A percentile compares a stretch with the other conserved stretches of the same genome.
Conservation (phyloP, 2,888 invertebrate genomes). For the Kryphioiulus occultus region DNA sequence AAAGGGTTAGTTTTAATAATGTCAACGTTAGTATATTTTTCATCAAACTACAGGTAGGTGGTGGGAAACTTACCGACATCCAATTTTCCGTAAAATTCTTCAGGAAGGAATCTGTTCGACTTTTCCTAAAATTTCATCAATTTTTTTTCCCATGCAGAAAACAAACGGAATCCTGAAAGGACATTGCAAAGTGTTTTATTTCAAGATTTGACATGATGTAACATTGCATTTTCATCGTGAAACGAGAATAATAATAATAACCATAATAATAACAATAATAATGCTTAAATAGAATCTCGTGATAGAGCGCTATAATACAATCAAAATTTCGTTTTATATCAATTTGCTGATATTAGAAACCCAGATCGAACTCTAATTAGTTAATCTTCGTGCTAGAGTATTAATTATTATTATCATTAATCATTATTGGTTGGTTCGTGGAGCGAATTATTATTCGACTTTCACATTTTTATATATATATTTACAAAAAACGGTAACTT, state of each 20-base stretch:
- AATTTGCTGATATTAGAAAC: background rate
- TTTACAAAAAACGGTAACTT: background rate
- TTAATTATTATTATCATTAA: constrained; percentile 22
- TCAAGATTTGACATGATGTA: constrained; percentile 10
- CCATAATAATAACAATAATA: background rate
- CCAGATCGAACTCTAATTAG: background rate
- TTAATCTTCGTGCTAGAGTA: background rate
- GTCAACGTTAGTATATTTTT: no score
- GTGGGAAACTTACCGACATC: no score
- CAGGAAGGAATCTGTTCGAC: no score
- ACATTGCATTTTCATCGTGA: constrained; percentile 17
- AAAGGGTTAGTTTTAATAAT: no score
- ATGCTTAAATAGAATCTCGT: background rate
- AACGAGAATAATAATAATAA: constrained; percentile 1
- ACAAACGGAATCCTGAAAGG: background rate
- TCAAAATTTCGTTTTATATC: background rate
- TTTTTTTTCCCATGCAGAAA: no score
- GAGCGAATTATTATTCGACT: background rate
- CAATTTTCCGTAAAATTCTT: no score
- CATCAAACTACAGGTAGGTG: no score
- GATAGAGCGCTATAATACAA: background rate
- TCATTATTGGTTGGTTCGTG: background rate
- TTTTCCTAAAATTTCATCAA: no score
- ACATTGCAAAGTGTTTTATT: constrained; percentile 19
- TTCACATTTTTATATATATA: background rate